These are phyloP conservation scores for Sparidentex hasta DNA, from an alignment of 2,797 vertebrate species.

Conservation along the genomic window DNA sequence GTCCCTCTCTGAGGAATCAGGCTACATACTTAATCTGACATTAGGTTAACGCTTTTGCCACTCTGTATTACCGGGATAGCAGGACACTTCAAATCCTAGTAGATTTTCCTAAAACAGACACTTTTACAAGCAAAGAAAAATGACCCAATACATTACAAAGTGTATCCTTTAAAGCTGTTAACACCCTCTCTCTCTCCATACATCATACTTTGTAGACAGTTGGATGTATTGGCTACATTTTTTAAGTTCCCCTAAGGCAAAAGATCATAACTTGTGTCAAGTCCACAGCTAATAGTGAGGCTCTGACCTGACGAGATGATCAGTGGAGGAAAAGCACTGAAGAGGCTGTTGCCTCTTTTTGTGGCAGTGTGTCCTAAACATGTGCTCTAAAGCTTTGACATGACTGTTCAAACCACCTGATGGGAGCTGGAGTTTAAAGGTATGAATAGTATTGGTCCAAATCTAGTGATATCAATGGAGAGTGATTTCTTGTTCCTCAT, in stretches of 20 bases:
- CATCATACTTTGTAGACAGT: conserved; percentile 46
- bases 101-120: not conserved
- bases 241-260: conserved; percentile 36
- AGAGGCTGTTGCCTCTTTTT: conserved; percentile 9
- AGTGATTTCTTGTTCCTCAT: conserved; percentile 79
- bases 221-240: conserved; percentile 33
- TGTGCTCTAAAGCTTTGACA: not conserved
- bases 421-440: not conserved
- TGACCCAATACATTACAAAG: not conserved
- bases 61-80: not conserved
- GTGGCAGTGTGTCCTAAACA: conserved; percentile 18
- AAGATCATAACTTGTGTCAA: conserved; percentile 32
- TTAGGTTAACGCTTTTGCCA: not conserved
- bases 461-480: conserved; percentile 59
- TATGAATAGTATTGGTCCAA: not conserved
- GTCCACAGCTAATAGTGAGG: conserved; percentile 14
- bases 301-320: not conserved
- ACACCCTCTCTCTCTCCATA: conserved; percentile 15
- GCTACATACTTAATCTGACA: not conserved
- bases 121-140: conserved; percentile 15
- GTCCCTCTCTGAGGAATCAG: not conserved
- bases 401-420: conserved; percentile 5
- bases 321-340: not conserved
- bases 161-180: conserved; percentile 30
- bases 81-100: not conserved